Evolutionary conservation across 1,140 invertebrate genomes (phyloP).

Genomic region (Euura saliciscinereae): DNA sequence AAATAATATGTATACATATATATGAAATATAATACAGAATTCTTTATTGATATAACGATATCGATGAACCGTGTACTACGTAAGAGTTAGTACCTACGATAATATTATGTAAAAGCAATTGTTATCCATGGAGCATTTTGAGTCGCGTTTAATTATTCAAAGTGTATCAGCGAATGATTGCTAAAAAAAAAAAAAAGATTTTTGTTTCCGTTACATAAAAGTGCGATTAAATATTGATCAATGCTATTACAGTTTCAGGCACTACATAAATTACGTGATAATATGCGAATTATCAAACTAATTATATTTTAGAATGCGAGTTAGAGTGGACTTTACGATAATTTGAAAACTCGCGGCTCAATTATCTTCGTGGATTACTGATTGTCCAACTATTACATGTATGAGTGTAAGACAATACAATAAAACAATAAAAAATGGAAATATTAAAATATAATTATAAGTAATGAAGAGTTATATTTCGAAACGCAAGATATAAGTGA

Average conservation of each 20-base stretch:
- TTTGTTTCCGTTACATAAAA: not conserved
- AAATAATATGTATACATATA: not conserved
- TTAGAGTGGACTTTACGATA: not conserved
- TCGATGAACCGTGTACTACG: not conserved
- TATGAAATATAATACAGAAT: not conserved
- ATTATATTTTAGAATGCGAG: not conserved
- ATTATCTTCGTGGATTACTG: not conserved
- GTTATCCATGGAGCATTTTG: not conserved
- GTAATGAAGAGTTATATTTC: conserved; percentile 2
- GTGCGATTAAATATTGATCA: too few relatives aligned
- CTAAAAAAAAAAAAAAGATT: not conserved
- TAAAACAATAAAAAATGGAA: not conserved
- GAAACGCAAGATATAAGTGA: not conserved
- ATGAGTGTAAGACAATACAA: not conserved
- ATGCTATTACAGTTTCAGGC: too few relatives aligned
- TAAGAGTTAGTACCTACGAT: not conserved
- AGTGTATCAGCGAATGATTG: too few relatives aligned
- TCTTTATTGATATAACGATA: not conserved
- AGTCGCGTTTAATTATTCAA: not conserved
- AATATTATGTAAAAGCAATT: not conserved
- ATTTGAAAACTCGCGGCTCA: not conserved
- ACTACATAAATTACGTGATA: too few relatives aligned
- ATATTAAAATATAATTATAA: not conserved
- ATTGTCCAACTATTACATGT: not conserved
- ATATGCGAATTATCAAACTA: too few relatives aligned